These are phyloP conservation scores for Ariolimax columbianus DNA, from an alignment of 2,888 invertebrate species.

Conservation along the genomic window DNA sequence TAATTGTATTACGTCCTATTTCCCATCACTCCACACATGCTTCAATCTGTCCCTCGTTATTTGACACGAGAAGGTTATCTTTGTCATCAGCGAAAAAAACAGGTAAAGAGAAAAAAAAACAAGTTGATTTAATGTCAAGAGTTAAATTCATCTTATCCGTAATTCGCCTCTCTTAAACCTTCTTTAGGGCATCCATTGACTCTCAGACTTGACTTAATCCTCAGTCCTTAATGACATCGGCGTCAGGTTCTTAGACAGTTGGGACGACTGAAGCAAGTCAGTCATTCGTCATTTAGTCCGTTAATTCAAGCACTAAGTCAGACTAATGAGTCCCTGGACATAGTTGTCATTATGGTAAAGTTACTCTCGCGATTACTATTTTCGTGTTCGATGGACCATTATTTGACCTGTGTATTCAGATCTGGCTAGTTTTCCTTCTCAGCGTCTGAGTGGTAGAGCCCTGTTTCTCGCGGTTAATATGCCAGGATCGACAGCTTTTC, in stretches of 20 bases:
- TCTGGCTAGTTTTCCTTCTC: neutral
- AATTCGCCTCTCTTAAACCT: conserved; percentile 23
- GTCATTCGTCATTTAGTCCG: conserved; percentile 6
- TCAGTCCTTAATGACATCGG: conserved; percentile 23
- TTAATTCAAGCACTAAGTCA: conserved; percentile 31
- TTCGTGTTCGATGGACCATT: neutral
- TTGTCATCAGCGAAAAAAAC: neutral
- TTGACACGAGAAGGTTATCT: neutral
- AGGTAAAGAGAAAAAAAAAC: too few species aligned
- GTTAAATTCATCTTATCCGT: conserved; percentile 17
- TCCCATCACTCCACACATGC: neutral
- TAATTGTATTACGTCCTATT: neutral
- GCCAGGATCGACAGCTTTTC: too few species aligned
- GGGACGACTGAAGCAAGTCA: conserved; percentile 12
- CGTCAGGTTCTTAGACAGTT: neutral
- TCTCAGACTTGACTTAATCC: conserved; percentile 38
- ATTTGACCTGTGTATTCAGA: neutral
- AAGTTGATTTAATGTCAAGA: neutral
- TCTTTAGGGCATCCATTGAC: conserved; percentile 10
- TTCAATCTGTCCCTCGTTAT: neutral
- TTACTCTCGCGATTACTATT: neutral
- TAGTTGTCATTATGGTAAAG: neutral
- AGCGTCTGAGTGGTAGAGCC: too few species aligned
- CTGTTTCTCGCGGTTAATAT: too few species aligned
- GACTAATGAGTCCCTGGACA: conserved; percentile 19